Evolutionary conservation across 2,797 vertebrate species (phyloP), one percentile per base, ranked within the genome.

Genomic region (Gymnothorax reevesii): DNA sequence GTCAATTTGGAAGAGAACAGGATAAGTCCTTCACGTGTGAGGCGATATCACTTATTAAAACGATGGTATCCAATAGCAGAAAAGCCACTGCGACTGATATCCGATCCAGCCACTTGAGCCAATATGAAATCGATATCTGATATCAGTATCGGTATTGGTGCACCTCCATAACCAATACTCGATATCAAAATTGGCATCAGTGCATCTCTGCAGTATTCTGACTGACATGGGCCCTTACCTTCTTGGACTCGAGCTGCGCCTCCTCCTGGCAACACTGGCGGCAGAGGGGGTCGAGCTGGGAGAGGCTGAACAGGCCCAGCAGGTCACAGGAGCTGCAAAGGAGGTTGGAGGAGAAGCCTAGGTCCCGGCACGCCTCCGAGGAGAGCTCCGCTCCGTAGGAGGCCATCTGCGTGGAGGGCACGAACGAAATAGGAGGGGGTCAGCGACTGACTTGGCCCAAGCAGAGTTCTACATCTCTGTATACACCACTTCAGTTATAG

Each of bases 321-420:
- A 99, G 96, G 90, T 96, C 98, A 93, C 98, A 99, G 88, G 98
- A 99, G 93, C 97, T 99, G 92, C 98, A 99, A 82, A 99, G 96
- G 92, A 99, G 95, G 93, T 98, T 99, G 95, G 98, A 99, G 93
- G 99, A 99, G 94, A 99, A 99, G 71, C 99, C 99, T 86, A 99
- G 89, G 83, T 99, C 98, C 89, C 98, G 96, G 95, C 99, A 99
- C 0, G 96, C 96, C 94, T 99, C 99, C 0, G 98, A 99, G 0
- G 98, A 97, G 89, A 99, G 88, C 20, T 98, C 96, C 42, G 95
- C 94, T 59, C 97, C 97, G 0, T 96, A 97, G 0, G 94, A 91
- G 13, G 95, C 95, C 57, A 97, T 83, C 98, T 99, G 93, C 33
- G 12, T 12, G 9, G 10, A 92, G 87, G 22, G 71, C 89, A 13